Evolutionary conservation across 2,113 vertebrate genomes (phyloP).

Genomic region (human (Homo sapiens)): DNA sequence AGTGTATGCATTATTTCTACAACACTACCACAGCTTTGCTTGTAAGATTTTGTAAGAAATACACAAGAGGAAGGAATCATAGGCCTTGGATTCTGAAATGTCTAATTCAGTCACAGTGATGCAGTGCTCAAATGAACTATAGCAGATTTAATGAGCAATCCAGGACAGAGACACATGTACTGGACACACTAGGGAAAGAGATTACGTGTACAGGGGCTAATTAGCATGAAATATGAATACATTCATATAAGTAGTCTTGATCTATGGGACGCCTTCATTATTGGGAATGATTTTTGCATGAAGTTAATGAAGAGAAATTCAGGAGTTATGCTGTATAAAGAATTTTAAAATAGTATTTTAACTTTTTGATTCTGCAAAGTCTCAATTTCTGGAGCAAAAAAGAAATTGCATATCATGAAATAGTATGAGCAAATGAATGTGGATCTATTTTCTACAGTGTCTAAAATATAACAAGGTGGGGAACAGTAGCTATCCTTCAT

Average conservation of each 20-base stretch:
- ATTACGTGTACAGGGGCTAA: conserved; percentile 83
- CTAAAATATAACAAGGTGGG: not conserved
- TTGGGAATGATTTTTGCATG: conserved; percentile 76
- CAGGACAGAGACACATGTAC: conserved; percentile 87
- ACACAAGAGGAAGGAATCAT: conserved; percentile 73
- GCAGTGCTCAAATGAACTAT: conserved; percentile 84
- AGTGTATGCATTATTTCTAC: conserved; percentile 56
- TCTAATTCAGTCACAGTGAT: conserved; percentile 75
- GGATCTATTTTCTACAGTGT: conserved; percentile 13
- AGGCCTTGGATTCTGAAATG: conserved; percentile 77
- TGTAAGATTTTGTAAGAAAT: conserved; percentile 68
- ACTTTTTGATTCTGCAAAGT: conserved; percentile 60
- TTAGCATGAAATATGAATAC: conserved; percentile 88
- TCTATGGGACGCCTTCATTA: conserved; percentile 82
- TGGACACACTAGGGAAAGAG: conserved; percentile 80
- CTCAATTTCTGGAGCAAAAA: conserved; percentile 53
- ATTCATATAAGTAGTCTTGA: conserved; percentile 83
- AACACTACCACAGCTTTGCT: conserved; percentile 33
- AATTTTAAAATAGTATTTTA: conserved; percentile 75
- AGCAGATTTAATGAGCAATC: conserved; percentile 88
- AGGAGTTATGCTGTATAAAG: conserved; percentile 68
- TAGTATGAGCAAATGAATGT: conserved; percentile 48
- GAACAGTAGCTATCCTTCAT: conserved; percentile 8
- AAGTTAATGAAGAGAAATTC: conserved; percentile 80
- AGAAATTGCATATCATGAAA: conserved; percentile 39